phyloP scores from a whole-genome alignment of 1,140 invertebrate species.

The Euborellia annulipes region DNA sequence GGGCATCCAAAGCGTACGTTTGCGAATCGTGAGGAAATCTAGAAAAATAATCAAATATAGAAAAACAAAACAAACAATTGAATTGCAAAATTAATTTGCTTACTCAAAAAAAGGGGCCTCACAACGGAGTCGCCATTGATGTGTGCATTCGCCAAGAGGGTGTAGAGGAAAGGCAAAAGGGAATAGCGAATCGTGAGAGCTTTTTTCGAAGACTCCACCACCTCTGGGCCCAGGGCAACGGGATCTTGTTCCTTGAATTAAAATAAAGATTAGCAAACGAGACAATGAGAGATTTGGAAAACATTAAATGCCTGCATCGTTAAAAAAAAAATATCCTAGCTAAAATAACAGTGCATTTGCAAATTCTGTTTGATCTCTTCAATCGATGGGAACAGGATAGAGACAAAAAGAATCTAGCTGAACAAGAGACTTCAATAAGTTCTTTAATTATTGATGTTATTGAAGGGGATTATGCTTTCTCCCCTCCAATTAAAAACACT shows the following conservation, averaged over 20 bases:
- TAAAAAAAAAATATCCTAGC: no score
- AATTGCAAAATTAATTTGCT: conserved; percentile 20
- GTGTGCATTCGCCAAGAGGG: conserved; percentile 60
- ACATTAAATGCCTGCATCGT: no score
- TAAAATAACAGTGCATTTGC: no score
- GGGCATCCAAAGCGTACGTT: conserved; percentile 55
- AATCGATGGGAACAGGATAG: no score
- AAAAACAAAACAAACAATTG: background rate
- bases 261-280: no score
- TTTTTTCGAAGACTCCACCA: conserved; percentile 42
- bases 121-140: conserved; percentile 53
- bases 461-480: no score
- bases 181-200: conserved; percentile 52
- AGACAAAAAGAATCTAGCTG: no score
- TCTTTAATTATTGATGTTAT: no score
- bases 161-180: conserved; percentile 69
- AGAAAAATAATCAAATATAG: conserved; percentile 4
- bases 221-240: conserved; percentile 45
- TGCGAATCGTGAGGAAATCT: conserved; percentile 48
- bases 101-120: conserved; percentile 64
- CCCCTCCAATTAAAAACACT: no score
- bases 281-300: no score
- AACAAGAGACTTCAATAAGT: no score
- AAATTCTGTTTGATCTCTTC: no score
- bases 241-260: conserved; percentile 59